Percentiles rank a stretch among this genome's conserved stretches.
These are phyloP conservation scores for Cecropterus lyciades DNA, from an alignment of 1,140 invertebrate genomes.

Conservation along the genomic window DNA sequence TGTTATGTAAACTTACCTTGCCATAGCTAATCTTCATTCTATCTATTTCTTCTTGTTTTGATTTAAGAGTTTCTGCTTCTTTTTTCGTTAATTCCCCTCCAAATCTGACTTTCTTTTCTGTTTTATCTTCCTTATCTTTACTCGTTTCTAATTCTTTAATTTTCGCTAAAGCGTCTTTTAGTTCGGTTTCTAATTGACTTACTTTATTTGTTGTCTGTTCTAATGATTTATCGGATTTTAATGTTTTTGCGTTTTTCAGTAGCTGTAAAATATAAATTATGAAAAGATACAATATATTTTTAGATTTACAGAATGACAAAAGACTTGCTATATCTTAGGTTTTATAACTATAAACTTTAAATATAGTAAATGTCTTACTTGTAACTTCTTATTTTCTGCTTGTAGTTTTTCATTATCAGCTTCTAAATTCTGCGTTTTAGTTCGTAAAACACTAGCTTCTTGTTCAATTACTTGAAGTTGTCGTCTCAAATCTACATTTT, in stretches of 20 bases:
- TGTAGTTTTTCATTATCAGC: conserved; percentile 90
- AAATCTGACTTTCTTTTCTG: conserved; percentile 81
- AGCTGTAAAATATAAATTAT: conserved; percentile 74
- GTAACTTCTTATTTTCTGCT: conserved; percentile 89
- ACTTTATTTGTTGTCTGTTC: conserved; percentile 87
- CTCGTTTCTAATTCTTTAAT: conserved; percentile 85
- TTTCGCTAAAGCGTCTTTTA: conserved; percentile 86
- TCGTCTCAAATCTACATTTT: conserved; percentile 88
- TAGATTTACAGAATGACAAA: too few relatives aligned
- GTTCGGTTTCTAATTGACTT: conserved; percentile 86
- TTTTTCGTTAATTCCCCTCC: conserved; percentile 78
- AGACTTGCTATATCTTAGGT: too few relatives aligned
- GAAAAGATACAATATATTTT: conserved; percentile 22
- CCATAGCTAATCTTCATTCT: conserved; percentile 77
- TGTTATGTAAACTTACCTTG: conserved; percentile 58
- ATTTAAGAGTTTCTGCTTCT: conserved; percentile 83
- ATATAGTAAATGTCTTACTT: conserved; percentile 61
- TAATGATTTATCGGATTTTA: conserved; percentile 81
- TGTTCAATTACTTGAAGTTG: conserved; percentile 90
- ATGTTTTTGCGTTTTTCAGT: conserved; percentile 80
- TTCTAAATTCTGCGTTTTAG: conserved; percentile 88
- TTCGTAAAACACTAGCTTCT: conserved; percentile 87
- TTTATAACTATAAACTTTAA: conserved; percentile 16
- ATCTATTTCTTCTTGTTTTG: conserved; percentile 83
- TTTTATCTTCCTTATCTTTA: conserved; percentile 83